A percentile compares a stretch with the other conserved stretches of the same genome.
Evolutionary conservation across 92 coral and sea anemone species (phyloP).

Genomic region (Zoanthus sociatus): DNA sequence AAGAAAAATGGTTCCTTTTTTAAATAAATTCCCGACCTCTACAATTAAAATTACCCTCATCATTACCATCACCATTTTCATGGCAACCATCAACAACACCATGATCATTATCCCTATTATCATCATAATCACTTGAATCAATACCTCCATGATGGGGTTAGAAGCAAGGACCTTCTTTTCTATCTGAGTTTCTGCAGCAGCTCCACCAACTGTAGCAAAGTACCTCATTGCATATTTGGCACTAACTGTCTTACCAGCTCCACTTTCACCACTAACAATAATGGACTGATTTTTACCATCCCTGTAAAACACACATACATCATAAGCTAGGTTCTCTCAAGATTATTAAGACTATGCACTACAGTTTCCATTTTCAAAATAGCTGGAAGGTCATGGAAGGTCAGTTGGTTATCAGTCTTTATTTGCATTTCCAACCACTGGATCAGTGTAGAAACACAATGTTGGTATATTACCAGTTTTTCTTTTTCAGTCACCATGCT

Average conservation of each 20-base stretch:
- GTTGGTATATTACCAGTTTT: too few species aligned
- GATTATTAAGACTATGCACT: not conserved
- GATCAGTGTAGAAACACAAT: too few species aligned
- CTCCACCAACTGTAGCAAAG: conserved; percentile 98
- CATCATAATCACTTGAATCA: not conserved
- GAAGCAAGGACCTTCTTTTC: conserved; percentile 98
- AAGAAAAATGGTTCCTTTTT: too few species aligned
- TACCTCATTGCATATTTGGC: conserved; percentile 99
- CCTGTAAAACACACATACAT: conserved; percentile 38
- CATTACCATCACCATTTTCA: not conserved
- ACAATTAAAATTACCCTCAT: not conserved
- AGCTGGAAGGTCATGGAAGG: too few species aligned
- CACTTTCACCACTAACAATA: conserved; percentile 99
- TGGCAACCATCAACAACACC: not conserved
- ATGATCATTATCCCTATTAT: not conserved
- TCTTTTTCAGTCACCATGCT: too few species aligned
- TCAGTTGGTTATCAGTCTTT: too few species aligned
- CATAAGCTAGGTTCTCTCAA: not conserved
- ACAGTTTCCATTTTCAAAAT: not conserved
- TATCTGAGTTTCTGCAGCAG: conserved; percentile 94
- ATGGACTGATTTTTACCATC: conserved; percentile 94
- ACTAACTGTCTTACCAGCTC: conserved; percentile 99
- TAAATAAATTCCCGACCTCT: not conserved
- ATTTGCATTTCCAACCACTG: too few species aligned
- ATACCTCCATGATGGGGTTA: conserved; percentile 98